A percentile compares a stretch with the other conserved stretches of the same genome.
Conservation (phyloP, 2,888 invertebrate species). For the Hetaerina titia region DNA sequence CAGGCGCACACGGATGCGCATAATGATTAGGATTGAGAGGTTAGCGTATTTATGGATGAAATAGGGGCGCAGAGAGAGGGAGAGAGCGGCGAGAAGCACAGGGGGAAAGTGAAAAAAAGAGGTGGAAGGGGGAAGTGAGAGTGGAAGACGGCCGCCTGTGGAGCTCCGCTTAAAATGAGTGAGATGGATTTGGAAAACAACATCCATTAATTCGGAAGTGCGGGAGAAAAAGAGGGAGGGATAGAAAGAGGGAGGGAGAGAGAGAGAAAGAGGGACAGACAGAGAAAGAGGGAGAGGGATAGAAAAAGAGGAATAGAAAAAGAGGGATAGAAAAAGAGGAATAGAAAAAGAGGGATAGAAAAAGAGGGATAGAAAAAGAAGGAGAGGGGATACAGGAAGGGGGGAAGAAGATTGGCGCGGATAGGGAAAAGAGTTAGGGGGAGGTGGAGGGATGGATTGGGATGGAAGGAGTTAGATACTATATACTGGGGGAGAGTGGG, state of each 20-base stretch:
- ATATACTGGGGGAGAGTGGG: background rate
- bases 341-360: background rate
- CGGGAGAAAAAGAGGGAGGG: background rate
- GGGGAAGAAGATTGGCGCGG: background rate
- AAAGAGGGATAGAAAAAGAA: background rate
- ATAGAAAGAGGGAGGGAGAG: background rate
- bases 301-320: background rate
- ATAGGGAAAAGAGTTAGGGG: too few relatives aligned
- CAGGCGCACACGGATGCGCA: too few relatives aligned
- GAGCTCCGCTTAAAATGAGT: background rate
- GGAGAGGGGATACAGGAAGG: background rate
- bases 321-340: background rate
- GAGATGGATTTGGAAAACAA: background rate
- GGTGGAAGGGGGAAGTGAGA: too few relatives aligned
- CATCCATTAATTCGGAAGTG: background rate
- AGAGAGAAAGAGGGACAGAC: too few relatives aligned
- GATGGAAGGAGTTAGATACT: background rate
- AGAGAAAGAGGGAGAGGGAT: background rate
- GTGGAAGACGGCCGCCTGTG: too few relatives aligned
- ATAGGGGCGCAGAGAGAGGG: too few relatives aligned
- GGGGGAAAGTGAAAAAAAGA: too few relatives aligned
- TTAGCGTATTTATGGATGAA: too few relatives aligned
- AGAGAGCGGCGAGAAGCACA: too few relatives aligned
- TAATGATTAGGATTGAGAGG: too few relatives aligned
- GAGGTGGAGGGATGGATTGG: too few relatives aligned